Percentiles rank a stretch among this genome's conserved stretches.
Evolutionary conservation across 2,113 vertebrate genomes (phyloP).

Genomic region (Lynx canadensis): DNA sequence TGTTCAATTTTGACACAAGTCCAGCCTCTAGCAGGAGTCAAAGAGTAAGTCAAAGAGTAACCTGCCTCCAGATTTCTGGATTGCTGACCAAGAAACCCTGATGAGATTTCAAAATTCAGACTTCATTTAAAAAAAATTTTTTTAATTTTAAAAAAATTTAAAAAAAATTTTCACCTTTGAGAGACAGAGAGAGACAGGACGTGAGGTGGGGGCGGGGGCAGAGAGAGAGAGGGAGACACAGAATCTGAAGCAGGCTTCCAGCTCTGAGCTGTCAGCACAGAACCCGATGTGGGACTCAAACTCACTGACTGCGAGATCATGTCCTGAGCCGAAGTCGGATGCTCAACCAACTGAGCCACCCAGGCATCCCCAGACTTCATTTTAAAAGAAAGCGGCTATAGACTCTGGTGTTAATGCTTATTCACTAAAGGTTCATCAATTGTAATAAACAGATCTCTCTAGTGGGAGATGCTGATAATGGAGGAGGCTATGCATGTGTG

Average conservation of each 20-base stretch:
- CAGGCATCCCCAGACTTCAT: background rate
- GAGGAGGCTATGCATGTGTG: background rate
- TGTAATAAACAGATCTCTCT: background rate
- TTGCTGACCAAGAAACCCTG: conserved; percentile 19
- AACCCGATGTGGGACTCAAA: no score
- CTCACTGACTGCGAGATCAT: no score
- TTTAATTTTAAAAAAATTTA: no score
- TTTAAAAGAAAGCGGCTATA: background rate
- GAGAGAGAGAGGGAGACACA: no score
- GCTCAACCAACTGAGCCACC: no score
- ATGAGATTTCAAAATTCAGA: conserved; percentile 52
- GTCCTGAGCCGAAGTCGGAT: no score
- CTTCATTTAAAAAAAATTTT: no score
- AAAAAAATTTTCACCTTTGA: no score
- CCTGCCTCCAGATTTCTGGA: background rate
- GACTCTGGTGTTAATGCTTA: background rate
- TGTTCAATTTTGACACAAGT: background rate
- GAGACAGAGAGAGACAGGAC: no score
- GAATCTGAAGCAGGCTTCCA: no score
- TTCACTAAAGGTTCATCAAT: background rate
- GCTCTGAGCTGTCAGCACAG: no score
- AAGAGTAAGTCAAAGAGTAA: background rate
- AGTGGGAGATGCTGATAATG: background rate
- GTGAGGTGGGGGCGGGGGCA: no score
- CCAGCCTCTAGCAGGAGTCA: background rate